phyloP scores from a whole-genome alignment of 1,140 invertebrate genomes.

The Listronotus oregonensis region DNA sequence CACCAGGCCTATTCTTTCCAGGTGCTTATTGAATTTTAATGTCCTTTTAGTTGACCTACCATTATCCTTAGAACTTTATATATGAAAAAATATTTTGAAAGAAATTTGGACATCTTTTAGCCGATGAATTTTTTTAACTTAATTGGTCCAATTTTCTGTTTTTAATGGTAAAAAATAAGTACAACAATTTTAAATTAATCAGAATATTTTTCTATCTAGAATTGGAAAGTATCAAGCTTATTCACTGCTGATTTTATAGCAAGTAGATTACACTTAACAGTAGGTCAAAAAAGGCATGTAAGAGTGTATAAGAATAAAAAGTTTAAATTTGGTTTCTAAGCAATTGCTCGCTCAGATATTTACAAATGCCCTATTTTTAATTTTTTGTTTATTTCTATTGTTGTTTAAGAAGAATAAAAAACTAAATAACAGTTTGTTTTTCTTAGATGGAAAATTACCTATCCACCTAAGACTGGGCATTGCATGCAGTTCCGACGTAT shows the following conservation, averaged over 20 bases:
- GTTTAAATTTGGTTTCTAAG: constrained; percentile 27
- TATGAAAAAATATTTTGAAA: too few relatives aligned
- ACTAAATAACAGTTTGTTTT: constrained; percentile 3
- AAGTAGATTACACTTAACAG: constrained; percentile 28
- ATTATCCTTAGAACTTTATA: too few relatives aligned
- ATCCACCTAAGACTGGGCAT: constrained; percentile 51
- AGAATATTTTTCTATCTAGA: constrained; percentile 25
- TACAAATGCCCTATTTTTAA: background rate
- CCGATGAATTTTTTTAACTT: too few relatives aligned
- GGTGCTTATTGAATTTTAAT: too few relatives aligned
- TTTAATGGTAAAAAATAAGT: too few relatives aligned
- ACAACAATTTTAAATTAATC: too few relatives aligned
- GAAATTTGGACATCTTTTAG: too few relatives aligned
- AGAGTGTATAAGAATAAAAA: constrained; percentile 34
- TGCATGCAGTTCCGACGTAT: constrained; percentile 33
- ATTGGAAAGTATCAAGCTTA: constrained; percentile 33
- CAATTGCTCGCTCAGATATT: constrained; percentile 14
- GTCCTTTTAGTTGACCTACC: too few relatives aligned
- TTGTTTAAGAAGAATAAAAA: constrained; percentile 11
- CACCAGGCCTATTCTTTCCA: too few relatives aligned
- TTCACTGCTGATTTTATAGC: constrained; percentile 41
- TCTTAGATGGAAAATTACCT: constrained; percentile 48
- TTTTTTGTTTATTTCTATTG: constrained; percentile 11
- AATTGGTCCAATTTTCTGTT: too few relatives aligned
- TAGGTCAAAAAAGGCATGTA: constrained; percentile 29